Percentiles rank a stretch among this genome's conserved stretches.
phyloP scores from a whole-genome alignment of 2,888 invertebrate species.

The Hedya salicella region DNA sequence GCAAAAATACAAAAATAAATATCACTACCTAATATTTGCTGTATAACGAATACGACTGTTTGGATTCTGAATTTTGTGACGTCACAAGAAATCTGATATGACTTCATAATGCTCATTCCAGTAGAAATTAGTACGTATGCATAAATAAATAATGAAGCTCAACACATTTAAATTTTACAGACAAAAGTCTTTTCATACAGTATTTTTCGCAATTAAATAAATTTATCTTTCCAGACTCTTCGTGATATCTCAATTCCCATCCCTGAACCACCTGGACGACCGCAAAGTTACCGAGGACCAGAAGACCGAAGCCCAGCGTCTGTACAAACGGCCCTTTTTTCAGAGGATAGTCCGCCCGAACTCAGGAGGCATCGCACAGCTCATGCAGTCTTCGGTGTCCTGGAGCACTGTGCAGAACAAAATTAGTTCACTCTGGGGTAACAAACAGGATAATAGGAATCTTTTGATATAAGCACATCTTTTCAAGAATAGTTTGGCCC shows the following conservation, averaged over 20 bases:
- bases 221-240: slow-evolving; percentile 84
- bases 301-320: slow-evolving; percentile 84
- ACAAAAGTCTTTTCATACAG: too few species aligned
- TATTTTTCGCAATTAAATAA: too few species aligned
- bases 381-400: slow-evolving; percentile 64
- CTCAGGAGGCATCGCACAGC: slow-evolving; percentile 60
- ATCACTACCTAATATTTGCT: too few species aligned
- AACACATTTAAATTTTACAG: too few species aligned
- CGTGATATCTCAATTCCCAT: slow-evolving; percentile 89
- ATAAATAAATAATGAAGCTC: too few species aligned
- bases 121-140: too few species aligned
- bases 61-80: too few species aligned
- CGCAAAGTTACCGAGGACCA: slow-evolving; percentile 88
- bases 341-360: slow-evolving; percentile 74
- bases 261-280: slow-evolving; percentile 89
- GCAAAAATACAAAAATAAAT: too few species aligned
- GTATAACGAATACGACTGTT: too few species aligned
- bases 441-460: slow-evolving; percentile 61
- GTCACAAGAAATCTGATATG: too few species aligned
- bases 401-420: slow-evolving; percentile 68
- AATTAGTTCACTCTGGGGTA: slow-evolving; percentile 60
- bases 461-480: slow-evolving; percentile 49
- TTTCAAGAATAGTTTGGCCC: background rate
- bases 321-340: slow-evolving; percentile 86
- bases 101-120: too few species aligned